A percentile compares a stretch with the other conserved stretches of the same genome.
phyloP scores from a whole-genome alignment of 2,113 vertebrate genomes.

The Cinclus cinclus region DNA sequence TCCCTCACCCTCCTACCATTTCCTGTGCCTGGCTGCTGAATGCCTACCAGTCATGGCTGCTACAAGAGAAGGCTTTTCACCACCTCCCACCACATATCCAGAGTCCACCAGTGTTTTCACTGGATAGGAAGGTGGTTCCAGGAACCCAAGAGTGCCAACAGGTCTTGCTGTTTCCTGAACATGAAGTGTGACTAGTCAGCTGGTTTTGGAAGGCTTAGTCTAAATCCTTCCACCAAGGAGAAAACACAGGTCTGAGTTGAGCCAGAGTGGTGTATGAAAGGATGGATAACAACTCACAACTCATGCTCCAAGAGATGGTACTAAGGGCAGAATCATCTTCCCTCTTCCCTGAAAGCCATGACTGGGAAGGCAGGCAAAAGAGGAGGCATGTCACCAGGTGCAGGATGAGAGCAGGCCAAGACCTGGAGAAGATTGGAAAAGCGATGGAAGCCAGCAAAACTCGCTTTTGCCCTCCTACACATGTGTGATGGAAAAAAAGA shows the following conservation, averaged over 20 bases:
- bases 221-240: neutral
- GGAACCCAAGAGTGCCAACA: accelerated
- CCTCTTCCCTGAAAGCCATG: neutral
- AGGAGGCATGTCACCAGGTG: neutral
- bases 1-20: neutral
- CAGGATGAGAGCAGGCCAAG: neutral
- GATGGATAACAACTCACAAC: neutral
- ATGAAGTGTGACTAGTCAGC: neutral
- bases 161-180: neutral
- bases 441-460: neutral
- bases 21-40: neutral
- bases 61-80: neutral
- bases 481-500: neutral
- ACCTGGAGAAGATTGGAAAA: neutral
- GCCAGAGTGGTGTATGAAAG: accelerated
- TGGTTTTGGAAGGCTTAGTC: neutral
- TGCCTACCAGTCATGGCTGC: accelerated
- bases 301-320: neutral
- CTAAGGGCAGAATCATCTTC: neutral
- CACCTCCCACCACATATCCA: accelerated
- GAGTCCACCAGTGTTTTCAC: neutral
- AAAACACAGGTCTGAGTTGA: neutral
- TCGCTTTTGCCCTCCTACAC: accelerated
- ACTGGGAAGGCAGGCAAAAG: neutral
- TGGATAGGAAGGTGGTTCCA: neutral